Evolutionary conservation across 2,888 invertebrate genomes (phyloP).

Genomic region (Nephrotoma guestfalica): DNA sequence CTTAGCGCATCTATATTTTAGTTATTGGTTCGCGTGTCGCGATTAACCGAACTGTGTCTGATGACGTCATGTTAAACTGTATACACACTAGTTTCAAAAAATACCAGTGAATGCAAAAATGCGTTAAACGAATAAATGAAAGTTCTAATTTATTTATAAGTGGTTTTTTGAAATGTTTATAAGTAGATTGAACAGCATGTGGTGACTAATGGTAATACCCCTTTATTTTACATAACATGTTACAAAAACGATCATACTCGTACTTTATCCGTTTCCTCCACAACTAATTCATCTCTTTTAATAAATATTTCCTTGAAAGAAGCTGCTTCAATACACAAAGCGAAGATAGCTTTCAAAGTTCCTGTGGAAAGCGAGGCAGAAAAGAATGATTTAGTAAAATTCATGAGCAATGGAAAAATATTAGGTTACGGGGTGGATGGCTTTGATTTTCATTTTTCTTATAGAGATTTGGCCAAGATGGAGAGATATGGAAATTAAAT

Average conservation of each 20-base stretch:
- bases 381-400: slow-evolving; percentile 11
- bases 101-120: background rate
- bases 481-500: background rate
- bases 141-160: background rate
- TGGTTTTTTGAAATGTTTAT: background rate
- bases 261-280: slow-evolving; percentile 88
- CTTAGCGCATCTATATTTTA: no score
- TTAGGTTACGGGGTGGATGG: background rate
- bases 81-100: no score
- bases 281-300: slow-evolving; percentile 72
- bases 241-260: slow-evolving; percentile 30
- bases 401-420: background rate
- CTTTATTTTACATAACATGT: background rate
- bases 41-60: no score
- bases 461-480: background rate
- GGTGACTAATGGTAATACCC: background rate
- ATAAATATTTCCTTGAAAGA: slow-evolving; percentile 87
- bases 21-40: no score
- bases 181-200: background rate
- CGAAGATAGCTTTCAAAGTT: slow-evolving; percentile 74
- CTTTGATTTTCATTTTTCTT: background rate
- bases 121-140: background rate
- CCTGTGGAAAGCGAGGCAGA: slow-evolving; percentile 42
- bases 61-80: no score
- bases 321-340: slow-evolving; percentile 72